Evolutionary conservation across 2,113 vertebrate species (phyloP).

Genomic region (Rostratula benghalensis): DNA sequence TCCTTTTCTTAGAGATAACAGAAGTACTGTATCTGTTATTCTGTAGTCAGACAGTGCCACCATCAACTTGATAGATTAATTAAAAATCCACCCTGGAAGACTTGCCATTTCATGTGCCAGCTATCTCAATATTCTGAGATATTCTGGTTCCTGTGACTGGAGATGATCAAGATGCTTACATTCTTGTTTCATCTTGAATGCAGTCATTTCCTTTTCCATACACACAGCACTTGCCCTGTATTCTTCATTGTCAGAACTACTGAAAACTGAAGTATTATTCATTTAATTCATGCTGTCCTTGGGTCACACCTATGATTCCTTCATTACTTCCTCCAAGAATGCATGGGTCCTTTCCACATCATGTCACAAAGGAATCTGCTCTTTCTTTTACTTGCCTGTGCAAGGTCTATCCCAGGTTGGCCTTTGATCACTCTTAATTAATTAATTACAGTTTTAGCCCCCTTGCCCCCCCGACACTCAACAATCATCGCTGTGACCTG

Average conservation of each 20-base stretch:
- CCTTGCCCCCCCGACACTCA: background rate
- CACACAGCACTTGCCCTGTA: background rate
- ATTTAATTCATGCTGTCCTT: background rate
- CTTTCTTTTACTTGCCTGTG: background rate
- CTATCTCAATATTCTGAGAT: conserved; percentile 50
- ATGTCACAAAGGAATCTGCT: background rate
- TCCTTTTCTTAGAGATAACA: conserved; percentile 26
- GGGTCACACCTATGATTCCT: background rate
- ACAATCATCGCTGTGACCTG: background rate
- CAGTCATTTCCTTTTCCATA: conserved; percentile 23
- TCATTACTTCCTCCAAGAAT: background rate
- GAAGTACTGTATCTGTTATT: conserved; percentile 30
- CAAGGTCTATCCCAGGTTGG: background rate
- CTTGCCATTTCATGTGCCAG: conserved; percentile 30
- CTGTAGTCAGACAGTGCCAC: conserved; percentile 64
- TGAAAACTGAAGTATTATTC: background rate
- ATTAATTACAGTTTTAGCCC: background rate
- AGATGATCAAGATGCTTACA: conserved; percentile 9
- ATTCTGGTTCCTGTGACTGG: conserved; percentile 31
- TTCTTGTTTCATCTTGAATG: background rate
- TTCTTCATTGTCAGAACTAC: background rate
- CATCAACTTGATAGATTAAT: conserved; percentile 60
- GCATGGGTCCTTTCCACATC: background rate
- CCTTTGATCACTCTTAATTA: background rate
- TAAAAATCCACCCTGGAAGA: conserved; percentile 51